Conservation (phyloP, 2,113 vertebrate genomes). For the Zootoca vivipara region DNA sequence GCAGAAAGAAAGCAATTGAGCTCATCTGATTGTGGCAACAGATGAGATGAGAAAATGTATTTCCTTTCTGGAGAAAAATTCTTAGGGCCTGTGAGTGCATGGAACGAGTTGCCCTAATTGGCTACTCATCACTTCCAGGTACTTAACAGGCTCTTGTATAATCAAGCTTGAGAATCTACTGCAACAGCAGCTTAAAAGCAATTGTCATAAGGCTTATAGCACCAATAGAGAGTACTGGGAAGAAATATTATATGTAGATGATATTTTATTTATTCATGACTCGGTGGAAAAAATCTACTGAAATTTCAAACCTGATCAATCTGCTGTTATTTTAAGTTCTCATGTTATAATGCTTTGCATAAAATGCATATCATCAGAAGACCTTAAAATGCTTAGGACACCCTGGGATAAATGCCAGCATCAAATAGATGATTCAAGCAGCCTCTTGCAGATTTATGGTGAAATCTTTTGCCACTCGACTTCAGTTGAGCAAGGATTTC, state of each 20-base stretch:
- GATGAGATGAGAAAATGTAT: conserved; percentile 29
- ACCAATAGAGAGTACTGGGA: conserved; percentile 7
- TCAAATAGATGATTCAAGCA: not conserved
- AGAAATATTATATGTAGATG: conserved; percentile 48
- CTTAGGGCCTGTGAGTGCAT: not conserved
- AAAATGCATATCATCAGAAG: conserved; percentile 43
- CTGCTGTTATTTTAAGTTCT: conserved; percentile 57
- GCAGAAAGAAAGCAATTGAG: not conserved
- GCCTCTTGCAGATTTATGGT: conserved; percentile 9
- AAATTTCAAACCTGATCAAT: conserved; percentile 38
- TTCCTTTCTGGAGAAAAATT: conserved; percentile 11
- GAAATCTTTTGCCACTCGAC: not conserved
- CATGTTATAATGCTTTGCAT: conserved; percentile 44
- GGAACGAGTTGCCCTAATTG: not conserved
- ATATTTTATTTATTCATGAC: conserved; percentile 48
- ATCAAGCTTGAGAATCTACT: conserved; percentile 38
- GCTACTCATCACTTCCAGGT: not conserved
- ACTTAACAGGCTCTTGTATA: conserved; percentile 29
- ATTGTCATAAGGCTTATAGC: conserved; percentile 32
- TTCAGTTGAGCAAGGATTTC: conserved; percentile 17
- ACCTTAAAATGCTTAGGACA: not conserved
- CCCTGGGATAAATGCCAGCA: conserved; percentile 28
- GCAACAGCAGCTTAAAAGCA: conserved; percentile 18
- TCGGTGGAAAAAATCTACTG: conserved; percentile 43
- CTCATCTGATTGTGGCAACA: not conserved